Evolutionary conservation across 2,113 vertebrate species (phyloP).

Genomic region (Ceyx melanurus): DNA sequence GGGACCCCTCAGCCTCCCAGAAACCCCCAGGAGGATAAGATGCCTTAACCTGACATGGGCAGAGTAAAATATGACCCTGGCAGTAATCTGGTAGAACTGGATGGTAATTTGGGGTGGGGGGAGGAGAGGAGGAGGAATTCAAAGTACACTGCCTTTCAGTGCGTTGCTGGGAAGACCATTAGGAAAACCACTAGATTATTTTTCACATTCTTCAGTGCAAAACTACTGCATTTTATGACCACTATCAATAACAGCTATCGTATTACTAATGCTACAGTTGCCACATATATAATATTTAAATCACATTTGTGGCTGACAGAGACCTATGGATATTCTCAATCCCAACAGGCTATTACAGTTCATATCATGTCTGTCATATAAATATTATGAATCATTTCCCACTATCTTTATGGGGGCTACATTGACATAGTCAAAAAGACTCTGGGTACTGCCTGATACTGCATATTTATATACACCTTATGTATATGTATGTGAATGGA

Average conservation of each 20-base stretch:
- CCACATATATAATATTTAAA: constrained; percentile 76
- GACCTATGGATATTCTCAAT: constrained; percentile 71
- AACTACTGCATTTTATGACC: constrained; percentile 47
- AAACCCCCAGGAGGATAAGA: neutral
- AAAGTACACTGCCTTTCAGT: neutral
- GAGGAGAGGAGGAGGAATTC: neutral
- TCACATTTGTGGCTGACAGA: constrained; percentile 71
- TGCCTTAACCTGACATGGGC: neutral
- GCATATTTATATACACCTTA: constrained; percentile 38
- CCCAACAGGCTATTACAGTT: constrained; percentile 75
- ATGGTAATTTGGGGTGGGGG: neutral
- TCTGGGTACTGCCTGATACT: neutral
- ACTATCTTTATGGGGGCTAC: constrained; percentile 73
- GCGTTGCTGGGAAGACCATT: constrained; percentile 3
- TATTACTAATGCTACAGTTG: constrained; percentile 44
- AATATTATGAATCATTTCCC: constrained; percentile 77
- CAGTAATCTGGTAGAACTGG: neutral
- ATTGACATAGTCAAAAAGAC: constrained; percentile 43
- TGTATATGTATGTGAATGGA: constrained; percentile 38
- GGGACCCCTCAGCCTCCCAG: neutral
- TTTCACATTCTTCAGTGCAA: constrained; percentile 53
- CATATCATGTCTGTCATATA: constrained; percentile 78
- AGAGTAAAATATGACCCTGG: neutral
- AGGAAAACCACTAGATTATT: constrained; percentile 30
- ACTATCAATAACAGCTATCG: constrained; percentile 67